Conservation (phyloP, 2,113 vertebrate genomes). For the Mastomys coucha region DNA sequence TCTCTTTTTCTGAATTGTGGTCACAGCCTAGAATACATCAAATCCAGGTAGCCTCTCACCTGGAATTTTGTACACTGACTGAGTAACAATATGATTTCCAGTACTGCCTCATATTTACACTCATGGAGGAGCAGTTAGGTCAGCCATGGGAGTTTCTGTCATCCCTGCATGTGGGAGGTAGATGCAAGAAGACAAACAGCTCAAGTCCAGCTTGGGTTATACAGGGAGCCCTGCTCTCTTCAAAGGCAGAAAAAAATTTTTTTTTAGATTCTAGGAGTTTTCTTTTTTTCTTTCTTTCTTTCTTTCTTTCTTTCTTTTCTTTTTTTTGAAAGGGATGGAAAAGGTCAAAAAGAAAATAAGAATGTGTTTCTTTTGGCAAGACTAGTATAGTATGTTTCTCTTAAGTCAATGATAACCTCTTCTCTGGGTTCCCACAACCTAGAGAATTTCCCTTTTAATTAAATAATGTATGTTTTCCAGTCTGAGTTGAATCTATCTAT, state of each 20-base stretch:
- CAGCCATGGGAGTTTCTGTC: too few relatives aligned
- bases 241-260: background rate
- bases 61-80: background rate
- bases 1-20: background rate
- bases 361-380: constrained; percentile 4
- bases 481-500: constrained; percentile 1
- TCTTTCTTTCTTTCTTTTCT: too few relatives aligned
- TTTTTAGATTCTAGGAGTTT: background rate
- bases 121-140: background rate
- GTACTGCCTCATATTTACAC: background rate
- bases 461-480: background rate
- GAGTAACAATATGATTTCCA: background rate
- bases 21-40: background rate
- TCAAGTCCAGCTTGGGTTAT: background rate
- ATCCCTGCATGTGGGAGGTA: background rate
- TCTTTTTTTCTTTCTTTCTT: background rate
- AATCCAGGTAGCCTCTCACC: background rate
- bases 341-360: constrained; percentile 1
- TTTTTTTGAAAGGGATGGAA: background rate
- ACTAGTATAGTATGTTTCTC: background rate
- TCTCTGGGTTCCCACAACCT: background rate
- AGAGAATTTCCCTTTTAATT: background rate
- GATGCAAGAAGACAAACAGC: background rate
- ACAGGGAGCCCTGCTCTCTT: background rate
- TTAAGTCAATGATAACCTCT: background rate